Conservation (phyloP, 2,888 invertebrate species). For the Melipona beecheii region DNA sequence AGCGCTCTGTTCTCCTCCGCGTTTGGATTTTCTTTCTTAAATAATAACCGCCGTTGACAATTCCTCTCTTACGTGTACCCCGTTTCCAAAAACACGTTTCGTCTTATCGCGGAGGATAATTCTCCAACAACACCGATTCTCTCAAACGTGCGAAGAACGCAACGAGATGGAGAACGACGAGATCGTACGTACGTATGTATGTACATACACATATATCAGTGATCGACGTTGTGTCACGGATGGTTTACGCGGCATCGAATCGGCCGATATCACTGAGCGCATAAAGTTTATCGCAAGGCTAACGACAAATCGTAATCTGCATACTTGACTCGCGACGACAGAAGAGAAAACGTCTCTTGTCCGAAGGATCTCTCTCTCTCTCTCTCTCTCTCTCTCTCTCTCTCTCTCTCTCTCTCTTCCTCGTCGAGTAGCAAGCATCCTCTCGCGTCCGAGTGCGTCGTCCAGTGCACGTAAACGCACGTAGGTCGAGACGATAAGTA, state of each 20-base stretch:
- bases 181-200: background rate
- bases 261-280: constrained; percentile 79
- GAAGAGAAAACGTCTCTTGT: constrained; percentile 26
- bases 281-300: constrained; percentile 82
- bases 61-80: no score
- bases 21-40: no score
- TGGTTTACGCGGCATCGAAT: constrained; percentile 78
- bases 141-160: background rate
- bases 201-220: background rate
- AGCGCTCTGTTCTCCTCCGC: no score
- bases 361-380: constrained; percentile 14
- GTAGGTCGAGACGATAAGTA: constrained; percentile 49
- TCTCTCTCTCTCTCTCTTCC: background rate
- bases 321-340: constrained; percentile 61
- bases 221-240: constrained; percentile 48
- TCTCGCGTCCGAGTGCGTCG: background rate
- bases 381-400: background rate
- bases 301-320: constrained; percentile 83
- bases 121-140: no score
- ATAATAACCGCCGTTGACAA: no score
- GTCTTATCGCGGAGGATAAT: no score
- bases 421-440: background rate
- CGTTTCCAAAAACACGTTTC: no score
- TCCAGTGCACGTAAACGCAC: constrained; percentile 18
- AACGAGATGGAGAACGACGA: background rate